Evolutionary conservation across 2,797 vertebrate species (phyloP).

Genomic region (Brachyrhaphis roseni): DNA sequence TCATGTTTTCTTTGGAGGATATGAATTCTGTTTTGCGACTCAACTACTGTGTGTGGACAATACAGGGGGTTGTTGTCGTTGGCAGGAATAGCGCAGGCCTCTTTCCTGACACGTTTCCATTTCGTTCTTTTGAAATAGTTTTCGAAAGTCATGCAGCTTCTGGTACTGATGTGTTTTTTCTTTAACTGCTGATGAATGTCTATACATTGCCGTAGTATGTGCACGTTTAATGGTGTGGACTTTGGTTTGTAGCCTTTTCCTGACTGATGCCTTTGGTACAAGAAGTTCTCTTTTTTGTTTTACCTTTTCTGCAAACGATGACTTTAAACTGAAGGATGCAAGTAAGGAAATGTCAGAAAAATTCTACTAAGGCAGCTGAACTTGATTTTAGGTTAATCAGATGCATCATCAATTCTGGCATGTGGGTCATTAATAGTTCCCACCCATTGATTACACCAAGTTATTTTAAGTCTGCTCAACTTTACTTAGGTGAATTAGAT

Average conservation of each 20-base stretch:
- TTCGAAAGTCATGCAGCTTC: neutral
- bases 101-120: neutral
- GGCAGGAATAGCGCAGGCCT: neutral
- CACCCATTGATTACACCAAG: neutral
- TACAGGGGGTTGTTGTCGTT: neutral
- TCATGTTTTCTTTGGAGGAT: neutral
- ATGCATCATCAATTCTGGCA: neutral
- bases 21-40: neutral
- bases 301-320: neutral
- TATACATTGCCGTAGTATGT: neutral
- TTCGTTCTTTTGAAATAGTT: neutral
- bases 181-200: neutral
- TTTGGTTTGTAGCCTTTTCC: neutral
- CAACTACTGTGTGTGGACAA: neutral
- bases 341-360: neutral
- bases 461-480: neutral
- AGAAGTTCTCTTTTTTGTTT: neutral
- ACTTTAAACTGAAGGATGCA: neutral
- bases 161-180: neutral
- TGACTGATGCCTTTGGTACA: neutral
- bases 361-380: neutral
- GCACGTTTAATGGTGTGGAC: neutral
- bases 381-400: neutral
- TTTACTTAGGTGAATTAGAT: neutral
- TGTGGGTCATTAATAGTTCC: neutral